Conservation (phyloP, 2,113 vertebrate species). For the Gobius niger region DNA sequence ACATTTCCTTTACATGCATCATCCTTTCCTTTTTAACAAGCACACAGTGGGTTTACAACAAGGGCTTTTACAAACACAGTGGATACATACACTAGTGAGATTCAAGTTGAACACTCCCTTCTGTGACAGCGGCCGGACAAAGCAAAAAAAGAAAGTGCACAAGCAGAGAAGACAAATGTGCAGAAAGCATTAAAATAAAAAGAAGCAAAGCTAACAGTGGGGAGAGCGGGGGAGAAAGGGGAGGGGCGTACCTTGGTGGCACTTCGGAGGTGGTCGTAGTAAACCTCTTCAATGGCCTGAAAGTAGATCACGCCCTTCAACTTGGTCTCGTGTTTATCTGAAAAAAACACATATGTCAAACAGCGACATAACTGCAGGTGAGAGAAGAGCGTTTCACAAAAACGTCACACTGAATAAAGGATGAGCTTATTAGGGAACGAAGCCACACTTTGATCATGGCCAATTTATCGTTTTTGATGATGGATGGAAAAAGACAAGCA, state of each 20-base stretch:
- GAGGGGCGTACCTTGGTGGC: constrained; percentile 85
- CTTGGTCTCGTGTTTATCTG: constrained; percentile 96
- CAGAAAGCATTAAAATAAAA: constrained; percentile 20
- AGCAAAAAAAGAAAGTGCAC: constrained; percentile 46
- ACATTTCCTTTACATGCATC: constrained; percentile 12
- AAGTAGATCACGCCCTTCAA: constrained; percentile 98
- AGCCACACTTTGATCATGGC: constrained; percentile 54
- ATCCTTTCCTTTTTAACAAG: not conserved
- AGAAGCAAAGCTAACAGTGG: not conserved
- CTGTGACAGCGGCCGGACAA: constrained; percentile 56
- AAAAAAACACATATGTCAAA: constrained; percentile 23
- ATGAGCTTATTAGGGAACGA: not conserved
- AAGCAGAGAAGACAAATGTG: constrained; percentile 24
- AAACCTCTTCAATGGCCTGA: constrained; percentile 97
- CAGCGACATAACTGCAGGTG: not conserved
- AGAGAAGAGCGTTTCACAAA: not conserved
- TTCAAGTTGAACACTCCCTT: constrained; percentile 74
- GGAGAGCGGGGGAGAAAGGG: not conserved
- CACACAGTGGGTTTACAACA: constrained; percentile 11
- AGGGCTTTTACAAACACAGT: constrained; percentile 12
- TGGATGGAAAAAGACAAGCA: constrained; percentile 66
- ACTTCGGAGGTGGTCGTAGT: constrained; percentile 95
- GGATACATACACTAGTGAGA: constrained; percentile 72
- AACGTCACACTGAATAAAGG: constrained; percentile 9
- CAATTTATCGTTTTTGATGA: constrained; percentile 51